These are phyloP conservation scores for Etheostoma perlongum DNA, from an alignment of 2,797 vertebrate genomes.

Conservation along the genomic window DNA sequence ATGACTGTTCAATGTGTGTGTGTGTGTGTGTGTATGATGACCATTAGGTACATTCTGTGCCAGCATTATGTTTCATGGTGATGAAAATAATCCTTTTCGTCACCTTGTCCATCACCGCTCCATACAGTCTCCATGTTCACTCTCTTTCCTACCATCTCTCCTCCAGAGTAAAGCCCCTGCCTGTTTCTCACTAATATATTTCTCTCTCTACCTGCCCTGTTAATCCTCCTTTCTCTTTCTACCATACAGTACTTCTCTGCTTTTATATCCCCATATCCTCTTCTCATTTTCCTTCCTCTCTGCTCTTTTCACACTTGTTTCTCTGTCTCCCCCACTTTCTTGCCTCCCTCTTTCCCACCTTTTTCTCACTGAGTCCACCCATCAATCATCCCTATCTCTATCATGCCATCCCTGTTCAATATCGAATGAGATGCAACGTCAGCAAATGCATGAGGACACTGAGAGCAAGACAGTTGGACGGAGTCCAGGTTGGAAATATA, in stretches of 20 bases:
- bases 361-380: slow-evolving; percentile 34
- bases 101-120: slow-evolving; percentile 50
- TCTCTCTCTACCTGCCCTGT: slow-evolving; percentile 19
- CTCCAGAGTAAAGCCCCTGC: slow-evolving; percentile 28
- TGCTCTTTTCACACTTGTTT: background rate
- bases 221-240: slow-evolving; percentile 22
- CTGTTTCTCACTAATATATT: slow-evolving; percentile 46
- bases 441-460: slow-evolving; percentile 60
- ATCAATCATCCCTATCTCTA: slow-evolving; percentile 68
- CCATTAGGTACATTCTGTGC: slow-evolving; percentile 28
- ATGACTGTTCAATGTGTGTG: slow-evolving; percentile 11
- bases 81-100: slow-evolving; percentile 35
- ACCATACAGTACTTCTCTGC: slow-evolving; percentile 1
- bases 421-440: slow-evolving; percentile 66
- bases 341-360: slow-evolving; percentile 34
- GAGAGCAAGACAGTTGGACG: slow-evolving; percentile 15
- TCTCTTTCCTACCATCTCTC: slow-evolving; percentile 13
- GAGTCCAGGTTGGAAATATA: slow-evolving; percentile 25
- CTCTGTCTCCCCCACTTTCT: slow-evolving; percentile 4
- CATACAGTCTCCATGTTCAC: slow-evolving; percentile 20
- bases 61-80: slow-evolving; percentile 27
- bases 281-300: background rate
- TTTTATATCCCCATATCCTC: slow-evolving; percentile 1
- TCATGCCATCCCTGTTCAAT: slow-evolving; percentile 67
- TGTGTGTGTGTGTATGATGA: background rate